Evolutionary conservation across 2,888 invertebrate genomes (phyloP).

Genomic region (Hipparchia semele): DNA sequence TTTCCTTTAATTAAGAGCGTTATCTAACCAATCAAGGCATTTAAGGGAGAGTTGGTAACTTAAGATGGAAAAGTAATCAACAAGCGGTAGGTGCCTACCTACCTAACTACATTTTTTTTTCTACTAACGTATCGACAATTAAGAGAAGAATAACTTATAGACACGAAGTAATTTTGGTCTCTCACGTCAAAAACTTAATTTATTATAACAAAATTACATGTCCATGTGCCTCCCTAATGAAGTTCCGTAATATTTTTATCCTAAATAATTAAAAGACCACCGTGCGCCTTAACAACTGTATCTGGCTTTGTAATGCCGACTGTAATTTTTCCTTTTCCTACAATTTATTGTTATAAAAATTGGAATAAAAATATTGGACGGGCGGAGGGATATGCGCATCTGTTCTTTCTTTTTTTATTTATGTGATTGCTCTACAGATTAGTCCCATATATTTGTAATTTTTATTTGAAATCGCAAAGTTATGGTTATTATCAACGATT

Average conservation of each 20-base stretch:
- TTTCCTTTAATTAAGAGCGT: constrained; percentile 16
- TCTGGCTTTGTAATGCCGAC: constrained; percentile 71
- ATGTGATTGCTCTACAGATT: constrained; percentile 73
- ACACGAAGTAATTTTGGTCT: not conserved
- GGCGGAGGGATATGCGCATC: constrained; percentile 62
- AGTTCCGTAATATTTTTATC: constrained; percentile 73
- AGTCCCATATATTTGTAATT: constrained; percentile 61
- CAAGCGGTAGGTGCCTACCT: not conserved
- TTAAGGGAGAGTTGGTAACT: constrained; percentile 7
- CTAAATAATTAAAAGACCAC: constrained; percentile 72
- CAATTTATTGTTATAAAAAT: constrained; percentile 75
- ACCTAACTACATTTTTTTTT: not conserved
- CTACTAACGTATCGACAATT: not conserved
- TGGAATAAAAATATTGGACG: constrained; percentile 62
- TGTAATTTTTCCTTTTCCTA: constrained; percentile 57
- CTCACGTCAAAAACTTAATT: constrained; percentile 49
- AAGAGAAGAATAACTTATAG: not conserved
- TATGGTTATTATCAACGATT: constrained; percentile 64
- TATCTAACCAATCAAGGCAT: constrained; percentile 18
- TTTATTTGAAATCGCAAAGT: constrained; percentile 75
- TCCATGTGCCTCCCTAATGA: constrained; percentile 58
- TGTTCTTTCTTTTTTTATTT: constrained; percentile 74
- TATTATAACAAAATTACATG: constrained; percentile 60
- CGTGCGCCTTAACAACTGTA: constrained; percentile 69
- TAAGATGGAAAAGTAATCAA: not conserved